Evolutionary conservation across 2,797 vertebrate species (phyloP), one percentile per base, ranked within the genome.

Genomic region (Lagorchestes hirsutus): DNA sequence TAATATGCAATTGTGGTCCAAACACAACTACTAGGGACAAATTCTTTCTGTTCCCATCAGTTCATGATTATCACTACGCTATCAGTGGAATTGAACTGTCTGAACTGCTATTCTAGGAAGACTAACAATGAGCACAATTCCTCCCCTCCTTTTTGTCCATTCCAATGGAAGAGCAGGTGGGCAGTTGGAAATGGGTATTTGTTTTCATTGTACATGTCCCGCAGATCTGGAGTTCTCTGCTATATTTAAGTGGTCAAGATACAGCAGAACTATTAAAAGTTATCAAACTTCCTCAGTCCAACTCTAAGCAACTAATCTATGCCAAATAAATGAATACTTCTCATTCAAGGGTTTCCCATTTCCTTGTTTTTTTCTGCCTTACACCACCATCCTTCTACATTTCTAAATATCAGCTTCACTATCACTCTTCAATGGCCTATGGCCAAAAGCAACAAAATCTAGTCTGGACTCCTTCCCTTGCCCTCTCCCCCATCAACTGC

Each of bases 401-500:
- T 95, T 96, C 67, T 93, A 14, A 74, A 94, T 52, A 96, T 50
- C 11, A 57, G 34, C 95, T 91, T 91, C n/a, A 90, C 40, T 90
- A 91, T 93, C 91, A 90, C 52, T 93, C 91, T 94, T 27, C 90
- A 67, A 91, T 34, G 54, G 55, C 8, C 28, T 87, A 91, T 90
- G n/a, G 91, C 52, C 92, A 96, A 97, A 93, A 95, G 27, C 34
- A 90, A 90, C 93, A 91, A 92, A 92, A 67, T 55, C 56, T 94
- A 22, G 96, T 57, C n/a, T n/a, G 67, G n/a, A 12, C 16, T 74
- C 55, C 56, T 54, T 90, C 87, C 29, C 9, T 34, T 92, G 31
- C 34, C 93, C 18, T 62, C 93, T 56, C 90, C 18, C 54, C 94
- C 55, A 94, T 92, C 16, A 55, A 22, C 40, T 93, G 93, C 55